Evolutionary conservation across 2,888 invertebrate species (phyloP).

Genomic region (Physocephala rufipes): DNA sequence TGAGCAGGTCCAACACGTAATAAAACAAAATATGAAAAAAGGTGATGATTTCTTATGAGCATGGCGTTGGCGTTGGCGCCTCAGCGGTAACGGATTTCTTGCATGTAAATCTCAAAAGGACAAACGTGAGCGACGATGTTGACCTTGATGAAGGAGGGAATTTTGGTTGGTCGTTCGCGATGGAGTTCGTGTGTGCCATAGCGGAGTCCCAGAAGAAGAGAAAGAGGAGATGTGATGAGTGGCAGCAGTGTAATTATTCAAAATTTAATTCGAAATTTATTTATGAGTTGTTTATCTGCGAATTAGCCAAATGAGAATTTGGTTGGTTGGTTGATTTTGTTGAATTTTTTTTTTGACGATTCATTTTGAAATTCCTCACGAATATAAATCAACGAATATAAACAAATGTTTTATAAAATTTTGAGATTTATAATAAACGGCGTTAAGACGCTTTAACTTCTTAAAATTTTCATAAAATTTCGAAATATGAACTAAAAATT

Average conservation of each 20-base stretch:
- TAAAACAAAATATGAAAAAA: background rate
- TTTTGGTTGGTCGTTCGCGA: constrained; percentile 6
- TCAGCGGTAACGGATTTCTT: background rate
- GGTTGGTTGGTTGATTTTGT: background rate
- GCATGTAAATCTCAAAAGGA: constrained; percentile 1
- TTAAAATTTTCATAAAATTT: too few species aligned
- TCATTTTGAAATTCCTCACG: background rate
- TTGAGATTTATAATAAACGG: too few species aligned
- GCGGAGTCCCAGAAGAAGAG: background rate
- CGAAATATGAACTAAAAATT: too few species aligned
- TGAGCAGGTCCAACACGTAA: background rate
- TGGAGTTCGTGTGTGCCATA: background rate
- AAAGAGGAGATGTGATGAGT: too few species aligned
- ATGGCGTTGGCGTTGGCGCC: too few species aligned
- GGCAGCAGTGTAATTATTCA: constrained; percentile 42
- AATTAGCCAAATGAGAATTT: background rate
- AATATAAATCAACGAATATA: too few species aligned
- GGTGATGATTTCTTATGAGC: too few species aligned
- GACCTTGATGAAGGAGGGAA: constrained; percentile 12
- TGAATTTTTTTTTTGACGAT: too few species aligned
- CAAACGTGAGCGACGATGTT: background rate
- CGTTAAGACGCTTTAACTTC: too few species aligned
- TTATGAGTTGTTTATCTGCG: constrained; percentile 36
- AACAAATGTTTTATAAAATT: too few species aligned
- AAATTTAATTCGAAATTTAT: constrained; percentile 47